These are phyloP conservation scores for Agapornis roseicollis DNA, from an alignment of 2,113 vertebrate species.

Conservation along the genomic window DNA sequence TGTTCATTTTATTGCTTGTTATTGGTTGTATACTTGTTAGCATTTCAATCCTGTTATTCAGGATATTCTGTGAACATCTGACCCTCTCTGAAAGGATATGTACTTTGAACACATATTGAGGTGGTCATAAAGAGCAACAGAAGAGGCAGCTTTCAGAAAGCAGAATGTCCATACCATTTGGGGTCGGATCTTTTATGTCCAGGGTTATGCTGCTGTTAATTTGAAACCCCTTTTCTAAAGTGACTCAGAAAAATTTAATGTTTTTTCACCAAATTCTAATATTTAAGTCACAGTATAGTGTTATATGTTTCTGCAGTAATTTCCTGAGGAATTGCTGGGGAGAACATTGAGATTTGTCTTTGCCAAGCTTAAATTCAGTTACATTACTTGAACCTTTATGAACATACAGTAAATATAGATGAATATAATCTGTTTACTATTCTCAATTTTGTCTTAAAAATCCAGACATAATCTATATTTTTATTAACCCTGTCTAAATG, in stretches of 20 bases:
- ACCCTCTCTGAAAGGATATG: background rate
- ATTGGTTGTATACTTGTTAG: background rate
- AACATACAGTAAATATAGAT: slow-evolving; percentile 56
- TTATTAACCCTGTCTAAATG: slow-evolving; percentile 69
- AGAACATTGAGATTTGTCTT: background rate
- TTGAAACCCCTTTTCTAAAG: background rate
- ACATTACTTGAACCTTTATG: slow-evolving; percentile 59
- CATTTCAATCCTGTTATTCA: background rate
- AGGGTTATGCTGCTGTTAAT: background rate
- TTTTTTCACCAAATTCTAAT: slow-evolving; percentile 29
- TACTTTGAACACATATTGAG: background rate
- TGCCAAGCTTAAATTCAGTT: slow-evolving; percentile 47
- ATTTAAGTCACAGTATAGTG: background rate
- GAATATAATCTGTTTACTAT: slow-evolving; percentile 72
- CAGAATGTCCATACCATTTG: background rate
- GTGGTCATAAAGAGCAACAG: background rate
- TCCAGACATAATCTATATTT: slow-evolving; percentile 69
- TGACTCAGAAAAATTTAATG: background rate
- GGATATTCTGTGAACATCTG: background rate
- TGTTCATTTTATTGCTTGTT: background rate
- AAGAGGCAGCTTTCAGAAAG: background rate
- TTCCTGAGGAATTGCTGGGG: slow-evolving; percentile 51
- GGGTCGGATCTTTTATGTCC: background rate
- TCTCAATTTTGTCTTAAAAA: slow-evolving; percentile 69
- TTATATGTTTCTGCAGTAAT: slow-evolving; percentile 26